phyloP scores from a whole-genome alignment of 2,113 vertebrate genomes.

The Esox niger region DNA sequence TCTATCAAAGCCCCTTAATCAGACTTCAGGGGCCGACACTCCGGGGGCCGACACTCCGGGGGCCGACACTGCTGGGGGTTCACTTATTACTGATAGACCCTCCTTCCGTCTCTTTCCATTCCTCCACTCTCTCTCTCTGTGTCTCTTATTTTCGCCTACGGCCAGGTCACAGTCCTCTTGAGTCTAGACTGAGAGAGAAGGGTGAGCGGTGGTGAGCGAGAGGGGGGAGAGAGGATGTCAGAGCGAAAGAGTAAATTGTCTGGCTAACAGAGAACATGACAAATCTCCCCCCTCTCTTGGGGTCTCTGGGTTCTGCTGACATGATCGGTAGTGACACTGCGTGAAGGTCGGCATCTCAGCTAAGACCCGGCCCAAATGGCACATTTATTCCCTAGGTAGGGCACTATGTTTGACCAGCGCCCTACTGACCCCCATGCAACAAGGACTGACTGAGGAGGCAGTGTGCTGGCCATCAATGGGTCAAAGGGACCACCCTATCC shows the following conservation, averaged over 20 bases:
- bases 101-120: background rate
- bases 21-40: too few species aligned
- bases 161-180: background rate
- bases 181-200: constrained; percentile 8
- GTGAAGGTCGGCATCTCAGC: constrained; percentile 46
- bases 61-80: too few species aligned
- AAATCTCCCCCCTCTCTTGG: background rate
- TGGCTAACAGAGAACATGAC: too few species aligned
- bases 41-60: too few species aligned
- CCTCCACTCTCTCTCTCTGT: background rate
- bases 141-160: background rate
- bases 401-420: too few species aligned
- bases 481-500: background rate
- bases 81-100: background rate
- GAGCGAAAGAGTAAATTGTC: background rate
- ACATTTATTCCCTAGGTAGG: too few species aligned
- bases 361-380: background rate
- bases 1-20: too few species aligned
- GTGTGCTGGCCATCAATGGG: too few species aligned
- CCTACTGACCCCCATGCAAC: too few species aligned
- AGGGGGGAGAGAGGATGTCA: constrained; percentile 5
- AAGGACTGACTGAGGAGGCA: too few species aligned
- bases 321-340: background rate
- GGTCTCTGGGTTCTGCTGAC: background rate
- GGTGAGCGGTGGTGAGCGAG: background rate